These are phyloP conservation scores for Rynchops niger DNA, from an alignment of 2,113 vertebrate genomes.

Conservation along the genomic window DNA sequence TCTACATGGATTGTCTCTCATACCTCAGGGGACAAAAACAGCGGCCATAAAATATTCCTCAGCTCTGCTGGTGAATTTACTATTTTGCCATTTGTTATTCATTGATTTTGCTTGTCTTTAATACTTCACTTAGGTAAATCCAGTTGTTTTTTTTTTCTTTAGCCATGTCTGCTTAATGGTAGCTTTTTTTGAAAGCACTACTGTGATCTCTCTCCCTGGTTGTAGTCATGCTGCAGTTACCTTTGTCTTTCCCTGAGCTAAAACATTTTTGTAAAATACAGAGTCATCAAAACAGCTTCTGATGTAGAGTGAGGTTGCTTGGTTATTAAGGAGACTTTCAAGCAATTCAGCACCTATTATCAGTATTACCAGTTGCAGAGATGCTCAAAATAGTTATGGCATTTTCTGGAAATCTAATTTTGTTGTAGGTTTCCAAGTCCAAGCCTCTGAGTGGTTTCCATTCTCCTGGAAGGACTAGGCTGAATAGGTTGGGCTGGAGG, in stretches of 20 bases:
- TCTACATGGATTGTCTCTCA: not conserved
- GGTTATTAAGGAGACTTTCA: not conserved
- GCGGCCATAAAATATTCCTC: not conserved
- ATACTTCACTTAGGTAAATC: not conserved
- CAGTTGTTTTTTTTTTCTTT: not conserved
- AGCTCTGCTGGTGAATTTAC: not conserved
- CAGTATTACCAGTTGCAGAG: not conserved
- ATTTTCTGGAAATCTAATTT: not conserved
- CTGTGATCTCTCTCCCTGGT: not conserved
- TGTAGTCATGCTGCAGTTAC: not conserved
- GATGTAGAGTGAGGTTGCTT: not conserved
- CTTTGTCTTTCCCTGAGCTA: not conserved
- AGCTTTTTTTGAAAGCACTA: not conserved
- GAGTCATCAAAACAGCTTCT: not conserved
- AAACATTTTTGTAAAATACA: not conserved
- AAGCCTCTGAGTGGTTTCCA: not conserved
- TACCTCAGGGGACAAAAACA: not conserved
- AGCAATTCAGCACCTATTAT: not conserved
- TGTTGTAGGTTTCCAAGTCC: not conserved
- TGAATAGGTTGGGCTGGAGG: not conserved
- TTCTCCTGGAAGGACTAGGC: not conserved
- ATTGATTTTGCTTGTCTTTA: not conserved
- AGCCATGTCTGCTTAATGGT: not conserved
- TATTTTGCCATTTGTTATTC: not conserved
- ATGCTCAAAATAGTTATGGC: not conserved